Evolutionary conservation across 2,113 vertebrate genomes (phyloP), one percentile per base, ranked within the genome.

Genomic region (Bolborhynchus lineola): DNA sequence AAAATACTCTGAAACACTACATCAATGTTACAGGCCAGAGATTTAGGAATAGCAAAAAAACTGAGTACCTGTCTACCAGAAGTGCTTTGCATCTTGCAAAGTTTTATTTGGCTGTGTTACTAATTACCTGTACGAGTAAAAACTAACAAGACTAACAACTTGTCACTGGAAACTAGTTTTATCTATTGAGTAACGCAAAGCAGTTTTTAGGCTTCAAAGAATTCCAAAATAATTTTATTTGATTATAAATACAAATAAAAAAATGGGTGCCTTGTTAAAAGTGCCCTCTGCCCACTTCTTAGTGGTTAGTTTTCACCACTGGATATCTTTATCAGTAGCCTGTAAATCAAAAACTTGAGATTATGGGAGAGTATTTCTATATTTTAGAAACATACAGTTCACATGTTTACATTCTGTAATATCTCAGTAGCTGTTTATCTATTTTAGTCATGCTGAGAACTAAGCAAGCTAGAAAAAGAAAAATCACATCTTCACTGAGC

Each of bases 61-160:
- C 2, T 2, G 0, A 64, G 11, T 11, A 33, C 9, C 7, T 60
- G 20, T 13, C 26, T 1, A 11, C 5, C 11, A 24, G 25, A 79
- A 88, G 18, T 33, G 28, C 33, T 23, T 82, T 67, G 11, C 10
- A 25, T 79, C 35, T 46, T 80, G 41, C 6, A 1, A 33, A 44
- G 10, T 77, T 86, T 63, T 80, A 35, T 52, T 82, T 13, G 63
- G 18, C 17, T 60, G 16, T 4, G 2, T 57, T 88, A 77, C 16
- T 37, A 68, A 64, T 13, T 37, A 3, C 0, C 44, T 31, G 33
- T 24, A 3, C 3, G 16, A 60, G 21, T 68, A 15, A 79, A 71
- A 63, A 20, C 20, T 53, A 53, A 19, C 33, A 57, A 77, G 67
- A 37, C 5, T n/a, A 71, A 25, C 12, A 52, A 46, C 35, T n/a